Evolutionary conservation across 2,888 invertebrate genomes (phyloP).

Genomic region (Phorcus lineatus): DNA sequence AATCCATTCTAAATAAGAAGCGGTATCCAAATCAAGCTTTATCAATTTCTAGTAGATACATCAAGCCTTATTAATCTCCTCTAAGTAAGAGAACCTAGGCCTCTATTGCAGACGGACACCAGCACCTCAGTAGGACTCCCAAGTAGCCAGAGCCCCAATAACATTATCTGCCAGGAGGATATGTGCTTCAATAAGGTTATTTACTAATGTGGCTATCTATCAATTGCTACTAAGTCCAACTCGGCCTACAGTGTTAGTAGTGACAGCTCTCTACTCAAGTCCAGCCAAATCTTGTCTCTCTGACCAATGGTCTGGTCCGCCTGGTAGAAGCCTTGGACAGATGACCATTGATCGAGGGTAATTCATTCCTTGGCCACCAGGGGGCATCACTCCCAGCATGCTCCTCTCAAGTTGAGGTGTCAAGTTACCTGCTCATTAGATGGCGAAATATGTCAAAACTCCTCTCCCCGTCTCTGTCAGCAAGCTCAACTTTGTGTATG

Average conservation of each 20-base stretch:
- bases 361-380: background rate
- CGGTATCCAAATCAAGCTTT: no score
- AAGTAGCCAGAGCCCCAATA: no score
- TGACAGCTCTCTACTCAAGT: background rate
- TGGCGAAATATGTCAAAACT: constrained; percentile 13
- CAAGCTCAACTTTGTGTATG: background rate
- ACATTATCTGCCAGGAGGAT: no score
- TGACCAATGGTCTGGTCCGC: background rate
- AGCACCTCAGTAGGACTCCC: no score
- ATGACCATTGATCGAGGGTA: background rate
- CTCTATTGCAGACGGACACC: no score
- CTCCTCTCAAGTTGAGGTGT: background rate
- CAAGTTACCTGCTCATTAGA: constrained; percentile 5
- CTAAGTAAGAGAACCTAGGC: no score
- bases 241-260: background rate
- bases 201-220: no score
- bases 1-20: no score
- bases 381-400: background rate
- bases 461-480: background rate
- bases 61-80: no score
- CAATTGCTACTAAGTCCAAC: no score
- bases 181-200: no score
- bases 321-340: background rate
- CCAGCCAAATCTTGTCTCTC: background rate
- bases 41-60: no score